Conservation (phyloP, 2,113 vertebrate species). For the Eira barbara region DNA sequence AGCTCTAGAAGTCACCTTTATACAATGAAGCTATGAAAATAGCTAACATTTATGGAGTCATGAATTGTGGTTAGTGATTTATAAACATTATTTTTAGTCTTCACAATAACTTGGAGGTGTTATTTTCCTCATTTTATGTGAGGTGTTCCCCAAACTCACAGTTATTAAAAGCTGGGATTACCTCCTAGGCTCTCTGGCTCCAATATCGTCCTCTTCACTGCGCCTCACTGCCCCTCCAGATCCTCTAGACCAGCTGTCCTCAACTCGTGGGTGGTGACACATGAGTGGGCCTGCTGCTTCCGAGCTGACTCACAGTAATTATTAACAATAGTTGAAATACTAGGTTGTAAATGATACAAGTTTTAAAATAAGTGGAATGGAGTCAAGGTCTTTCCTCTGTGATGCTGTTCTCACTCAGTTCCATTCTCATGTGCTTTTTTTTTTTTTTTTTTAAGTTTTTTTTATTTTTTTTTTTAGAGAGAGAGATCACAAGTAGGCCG, state of each 20-base stretch:
- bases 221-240: not conserved
- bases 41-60: not conserved
- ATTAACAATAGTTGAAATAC: not conserved
- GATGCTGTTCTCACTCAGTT: not conserved
- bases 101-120: not conserved
- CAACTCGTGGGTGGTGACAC: not conserved
- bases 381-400: not conserved
- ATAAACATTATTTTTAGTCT: not conserved
- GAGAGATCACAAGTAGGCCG: too few relatives aligned
- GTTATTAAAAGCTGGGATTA: not conserved
- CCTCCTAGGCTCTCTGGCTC: not conserved
- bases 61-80: not conserved
- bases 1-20: not conserved
- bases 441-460: too few relatives aligned
- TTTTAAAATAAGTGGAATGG: not conserved
- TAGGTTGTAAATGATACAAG: not conserved
- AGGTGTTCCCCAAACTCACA: not conserved
- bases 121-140: not conserved
- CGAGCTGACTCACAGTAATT: not conserved
- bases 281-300: not conserved
- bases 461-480: too few relatives aligned
- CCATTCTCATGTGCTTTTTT: not conserved
- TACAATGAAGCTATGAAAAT: not conserved
- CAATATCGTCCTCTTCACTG: not conserved
- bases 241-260: not conserved